Conservation (phyloP, 1,140 invertebrate genomes). For the Drosophila micromelanica region DNA sequence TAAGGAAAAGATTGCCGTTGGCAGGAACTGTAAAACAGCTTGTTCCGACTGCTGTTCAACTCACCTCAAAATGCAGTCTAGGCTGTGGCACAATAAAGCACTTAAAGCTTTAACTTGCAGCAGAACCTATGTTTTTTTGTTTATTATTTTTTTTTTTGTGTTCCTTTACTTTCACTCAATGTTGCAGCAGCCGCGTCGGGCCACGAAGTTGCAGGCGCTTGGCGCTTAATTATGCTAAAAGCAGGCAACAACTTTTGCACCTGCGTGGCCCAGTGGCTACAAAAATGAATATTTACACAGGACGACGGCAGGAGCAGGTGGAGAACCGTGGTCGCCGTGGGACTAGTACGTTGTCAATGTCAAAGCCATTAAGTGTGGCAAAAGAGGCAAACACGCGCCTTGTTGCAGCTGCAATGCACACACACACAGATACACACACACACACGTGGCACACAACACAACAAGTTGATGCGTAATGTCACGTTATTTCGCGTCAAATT, state of each 20-base stretch:
- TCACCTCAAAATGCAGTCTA: constrained; percentile 62
- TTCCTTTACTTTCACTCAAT: constrained; percentile 23
- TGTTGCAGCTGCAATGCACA: neutral
- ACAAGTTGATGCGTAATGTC: constrained; percentile 28
- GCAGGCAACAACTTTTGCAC: constrained; percentile 57
- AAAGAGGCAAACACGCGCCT: constrained; percentile 4
- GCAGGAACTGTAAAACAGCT: constrained; percentile 3
- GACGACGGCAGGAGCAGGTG: neutral
- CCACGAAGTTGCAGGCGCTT: constrained; percentile 1
- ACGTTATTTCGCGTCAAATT: constrained; percentile 1
- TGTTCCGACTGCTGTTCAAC: constrained; percentile 23
- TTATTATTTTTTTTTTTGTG: constrained; percentile 9
- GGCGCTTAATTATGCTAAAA: constrained; percentile 76
- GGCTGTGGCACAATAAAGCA: constrained; percentile 6
- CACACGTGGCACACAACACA: constrained; percentile 4
- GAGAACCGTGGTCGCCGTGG: constrained; percentile 16
- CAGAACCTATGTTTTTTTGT: constrained; percentile 1
- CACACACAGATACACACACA: neutral
- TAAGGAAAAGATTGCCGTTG: constrained; percentile 20
- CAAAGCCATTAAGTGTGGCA: constrained; percentile 60
- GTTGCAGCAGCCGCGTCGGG: neutral
- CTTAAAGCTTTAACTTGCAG: constrained; percentile 52
- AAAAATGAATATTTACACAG: constrained; percentile 67
- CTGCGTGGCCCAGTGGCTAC: constrained; percentile 20
- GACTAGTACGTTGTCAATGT: constrained; percentile 54